phyloP scores from a whole-genome alignment of 2,797 vertebrate genomes.

The Pipistrellus pygmaeus region DNA sequence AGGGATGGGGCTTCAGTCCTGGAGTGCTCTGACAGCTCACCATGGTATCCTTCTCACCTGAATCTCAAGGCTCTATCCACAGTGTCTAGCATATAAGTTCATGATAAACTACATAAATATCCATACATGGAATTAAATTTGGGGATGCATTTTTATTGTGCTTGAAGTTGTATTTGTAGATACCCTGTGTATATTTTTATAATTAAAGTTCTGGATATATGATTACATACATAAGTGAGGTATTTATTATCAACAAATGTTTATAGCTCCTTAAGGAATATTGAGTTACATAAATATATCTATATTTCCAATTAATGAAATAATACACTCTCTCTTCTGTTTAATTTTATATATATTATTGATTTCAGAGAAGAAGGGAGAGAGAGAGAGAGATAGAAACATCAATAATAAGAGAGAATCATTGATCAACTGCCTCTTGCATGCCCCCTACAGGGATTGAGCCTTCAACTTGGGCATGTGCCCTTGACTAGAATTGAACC shows the following conservation, averaged over 20 bases:
- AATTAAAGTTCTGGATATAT: background rate
- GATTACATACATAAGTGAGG: background rate
- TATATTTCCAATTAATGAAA: background rate
- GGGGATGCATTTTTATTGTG: background rate
- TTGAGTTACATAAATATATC: background rate
- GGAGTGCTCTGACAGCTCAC: background rate
- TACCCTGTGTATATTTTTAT: background rate
- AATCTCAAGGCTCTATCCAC: background rate
- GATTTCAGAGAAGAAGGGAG: no score
- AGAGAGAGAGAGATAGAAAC: no score
- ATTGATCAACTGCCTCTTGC: no score
- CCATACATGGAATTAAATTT: background rate
- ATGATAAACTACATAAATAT: background rate
- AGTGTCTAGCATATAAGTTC: background rate
- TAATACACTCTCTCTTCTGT: background rate
- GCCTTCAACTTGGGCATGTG: no score
- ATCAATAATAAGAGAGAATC: no score
- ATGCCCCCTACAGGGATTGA: no score
- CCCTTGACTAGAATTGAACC: no score
- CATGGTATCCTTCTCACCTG: background rate
- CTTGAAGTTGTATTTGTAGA: background rate
- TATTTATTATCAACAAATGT: background rate
- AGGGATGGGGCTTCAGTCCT: fast-evolving
- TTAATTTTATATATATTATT: background rate
- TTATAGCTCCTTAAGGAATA: no score